phyloP scores from a whole-genome alignment of 2,888 invertebrate genomes.

The Chrysina gloriosa region DNA sequence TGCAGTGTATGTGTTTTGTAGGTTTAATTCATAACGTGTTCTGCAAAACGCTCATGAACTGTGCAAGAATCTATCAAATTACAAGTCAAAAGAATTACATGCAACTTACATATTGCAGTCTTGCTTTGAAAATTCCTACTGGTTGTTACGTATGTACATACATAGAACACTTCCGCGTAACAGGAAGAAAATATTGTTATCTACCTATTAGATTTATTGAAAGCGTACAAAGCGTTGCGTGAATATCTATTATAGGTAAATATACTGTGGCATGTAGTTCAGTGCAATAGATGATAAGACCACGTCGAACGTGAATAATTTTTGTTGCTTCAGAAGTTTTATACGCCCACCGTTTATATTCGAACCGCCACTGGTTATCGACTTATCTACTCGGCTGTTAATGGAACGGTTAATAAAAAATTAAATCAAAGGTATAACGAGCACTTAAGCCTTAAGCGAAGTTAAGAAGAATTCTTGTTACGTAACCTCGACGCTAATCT shows the following conservation, averaged over 20 bases:
- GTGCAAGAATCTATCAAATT: too few relatives aligned
- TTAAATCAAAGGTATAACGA: background rate
- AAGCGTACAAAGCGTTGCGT: background rate
- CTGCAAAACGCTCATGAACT: too few relatives aligned
- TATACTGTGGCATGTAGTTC: background rate
- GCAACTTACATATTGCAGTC: too few relatives aligned
- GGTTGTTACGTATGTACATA: too few relatives aligned
- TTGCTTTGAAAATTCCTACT: too few relatives aligned
- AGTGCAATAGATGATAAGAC: slow-evolving; percentile 2
- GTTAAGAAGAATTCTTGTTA: slow-evolving; percentile 10
- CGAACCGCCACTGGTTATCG: slow-evolving; percentile 10
- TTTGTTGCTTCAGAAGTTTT: slow-evolving; percentile 21
- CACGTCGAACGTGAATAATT: background rate
- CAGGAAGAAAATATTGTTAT: too few relatives aligned
- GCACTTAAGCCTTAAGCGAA: slow-evolving; percentile 3
- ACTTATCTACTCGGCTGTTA: slow-evolving; percentile 3
- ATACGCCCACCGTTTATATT: slow-evolving; percentile 18
- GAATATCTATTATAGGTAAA: background rate
- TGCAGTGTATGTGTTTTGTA: too few relatives aligned
- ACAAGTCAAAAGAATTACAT: too few relatives aligned
- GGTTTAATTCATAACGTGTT: too few relatives aligned
- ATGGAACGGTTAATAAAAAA: slow-evolving; percentile 5
- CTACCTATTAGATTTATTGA: background rate
- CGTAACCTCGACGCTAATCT: slow-evolving; percentile 3
- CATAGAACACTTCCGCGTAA: too few relatives aligned